Conservation (phyloP, 2,113 vertebrate species). For the Dipodomys stephensi region DNA sequence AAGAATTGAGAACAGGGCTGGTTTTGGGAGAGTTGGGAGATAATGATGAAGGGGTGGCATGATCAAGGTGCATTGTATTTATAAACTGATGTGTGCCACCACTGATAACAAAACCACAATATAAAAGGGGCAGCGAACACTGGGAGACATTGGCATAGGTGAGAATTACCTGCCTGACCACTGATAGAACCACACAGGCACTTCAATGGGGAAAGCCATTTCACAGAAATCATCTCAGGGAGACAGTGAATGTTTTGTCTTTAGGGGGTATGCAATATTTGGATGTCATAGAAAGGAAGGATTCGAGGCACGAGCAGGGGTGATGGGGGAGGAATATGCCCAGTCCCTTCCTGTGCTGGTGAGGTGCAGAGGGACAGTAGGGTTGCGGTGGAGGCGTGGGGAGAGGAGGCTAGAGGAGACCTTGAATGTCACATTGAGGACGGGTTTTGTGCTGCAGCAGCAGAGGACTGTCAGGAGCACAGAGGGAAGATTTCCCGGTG, state of each 20-base stretch:
- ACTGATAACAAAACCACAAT: not conserved
- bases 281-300: not conserved
- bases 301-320: not conserved
- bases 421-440: not conserved
- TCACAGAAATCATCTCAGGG: not conserved
- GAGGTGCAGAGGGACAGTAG: not conserved
- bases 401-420: not conserved
- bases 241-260: too few species aligned
- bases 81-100: too few species aligned
- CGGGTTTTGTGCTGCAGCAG: not conserved
- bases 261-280: not conserved
- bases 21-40: too few species aligned
- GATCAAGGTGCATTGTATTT: too few species aligned
- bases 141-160: not conserved
- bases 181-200: not conserved
- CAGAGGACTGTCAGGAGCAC: not conserved
- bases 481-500: not conserved
- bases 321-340: not conserved
- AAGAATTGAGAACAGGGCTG: too few species aligned
- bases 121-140: not conserved
- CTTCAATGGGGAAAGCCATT: not conserved
- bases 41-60: too few species aligned
- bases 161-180: not conserved
- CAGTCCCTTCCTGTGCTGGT: not conserved
- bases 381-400: not conserved